Evolutionary conservation across 2,113 vertebrate genomes (phyloP), one percentile per base, ranked within the genome.

Genomic region (Tangachromis dhanisi): DNA sequence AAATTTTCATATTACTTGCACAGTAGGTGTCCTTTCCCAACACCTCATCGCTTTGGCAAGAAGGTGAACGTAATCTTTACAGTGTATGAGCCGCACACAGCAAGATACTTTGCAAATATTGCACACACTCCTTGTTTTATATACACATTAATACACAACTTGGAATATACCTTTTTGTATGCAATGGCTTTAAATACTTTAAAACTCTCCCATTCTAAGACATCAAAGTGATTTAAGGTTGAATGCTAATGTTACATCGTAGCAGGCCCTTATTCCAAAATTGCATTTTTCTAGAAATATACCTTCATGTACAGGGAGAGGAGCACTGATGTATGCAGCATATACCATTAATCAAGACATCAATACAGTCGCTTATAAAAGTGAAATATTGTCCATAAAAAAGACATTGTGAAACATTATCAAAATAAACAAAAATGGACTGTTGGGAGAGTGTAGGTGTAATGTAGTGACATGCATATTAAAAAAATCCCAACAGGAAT

Each of bases 31-130:
- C 96, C 95, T 92, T 96, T 95, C 12, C 95, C 96, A 93, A 96
- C 92, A 97, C 92, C 97, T 96, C 95, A 96, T 96, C 91, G 92
- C 96, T 99, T 99, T 99, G 98, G 98, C 98, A 99, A 98, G 86
- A 96, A 97, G 96, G 96, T 95, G 93, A 95, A 94, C 90, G 86
- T 93, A 89, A 93, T 93, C 86, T 94, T 96, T 98, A 97, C 97
- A 97, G 98, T 98, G 97, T 98, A 97, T 97, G 95, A 98, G 97
- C 96, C 94, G 94, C 97, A 97, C 94, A 97, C 96, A 97, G 97
- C 97, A 98, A 96, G 97, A 98, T 97, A 96, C 95, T 97, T 97
- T 97, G 97, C 93, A 94, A 95, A 97, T 98, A 99, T 98, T 99
- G 98, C 98, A 99, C 95, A 92, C 90, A 89, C 97, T 97, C 97